Evolutionary conservation across 2,888 invertebrate species (phyloP), one percentile per base, ranked within the genome.

Genomic region (Synanthedon myopaeformis): DNA sequence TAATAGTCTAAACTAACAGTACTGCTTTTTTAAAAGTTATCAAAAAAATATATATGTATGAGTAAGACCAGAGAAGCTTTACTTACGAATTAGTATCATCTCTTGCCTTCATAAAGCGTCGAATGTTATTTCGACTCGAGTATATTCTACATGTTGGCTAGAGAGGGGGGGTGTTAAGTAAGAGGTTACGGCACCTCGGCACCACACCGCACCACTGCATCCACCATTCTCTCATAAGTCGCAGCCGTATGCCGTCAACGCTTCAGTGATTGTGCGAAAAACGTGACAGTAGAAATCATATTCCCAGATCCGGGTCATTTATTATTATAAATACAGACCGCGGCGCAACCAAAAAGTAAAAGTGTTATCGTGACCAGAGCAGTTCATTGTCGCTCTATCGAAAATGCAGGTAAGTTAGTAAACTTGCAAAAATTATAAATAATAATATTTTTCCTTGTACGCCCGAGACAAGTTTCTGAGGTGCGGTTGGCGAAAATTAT

Each of bases 111-210:
- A 35, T 35, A 35, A 35, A 35, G 13, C 45, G 13, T 12, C 14
- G 14, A 45, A 14, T 45, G n/a, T n/a, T 12, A 45, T 45, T 45
- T 35, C 12, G 12, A 45, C 13, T 45, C 45, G 45, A 45, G 45
- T 45, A n/a, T 45, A 45, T 14, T 14, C 45, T 13, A 14, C 14
- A 13, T 6, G 45, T 45, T 45, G 17, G 10, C 49, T 51, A 51
- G 41, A 65, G 71, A 62, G 70, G 73, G 70, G 68, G 23, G 61
- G 60, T 66, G 54, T 54, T 53, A 81, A 82, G 85, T 86, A 86
- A 86, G 84, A 79, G 75, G 82, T 87, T 86, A 84, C 80, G 72
- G 77, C 82, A 84, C 73, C 35, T 35, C 35, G 35, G 35, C 35
- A 8, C 35, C 35, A 35, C 35, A 35, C 35, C 35, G 35, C 63